phyloP scores from a whole-genome alignment of 2,797 vertebrate genomes.

The Eidolon dupreanum region DNA sequence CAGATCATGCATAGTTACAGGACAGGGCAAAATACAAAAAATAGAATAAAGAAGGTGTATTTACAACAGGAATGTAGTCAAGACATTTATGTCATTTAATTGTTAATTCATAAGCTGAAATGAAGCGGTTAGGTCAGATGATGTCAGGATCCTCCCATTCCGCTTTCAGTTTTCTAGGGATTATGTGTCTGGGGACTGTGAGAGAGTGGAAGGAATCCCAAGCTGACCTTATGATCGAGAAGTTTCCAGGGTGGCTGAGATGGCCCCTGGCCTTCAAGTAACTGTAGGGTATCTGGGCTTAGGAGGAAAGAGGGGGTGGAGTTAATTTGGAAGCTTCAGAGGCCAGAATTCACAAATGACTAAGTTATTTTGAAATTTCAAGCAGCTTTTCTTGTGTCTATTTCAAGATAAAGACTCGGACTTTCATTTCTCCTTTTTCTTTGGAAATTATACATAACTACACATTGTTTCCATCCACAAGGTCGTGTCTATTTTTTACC shows the following conservation, averaged over 20 bases:
- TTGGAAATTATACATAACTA: background rate
- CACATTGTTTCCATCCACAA: background rate
- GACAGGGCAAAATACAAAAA: background rate
- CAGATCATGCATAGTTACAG: background rate
- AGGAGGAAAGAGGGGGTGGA: background rate
- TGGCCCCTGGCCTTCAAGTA: background rate
- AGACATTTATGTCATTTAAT: background rate
- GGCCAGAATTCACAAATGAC: background rate
- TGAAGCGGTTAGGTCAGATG: background rate
- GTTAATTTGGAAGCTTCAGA: background rate
- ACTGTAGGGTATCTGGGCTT: background rate
- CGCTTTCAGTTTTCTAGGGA: background rate
- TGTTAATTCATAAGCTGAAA: background rate
- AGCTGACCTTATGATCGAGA: background rate
- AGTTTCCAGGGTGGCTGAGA: background rate
- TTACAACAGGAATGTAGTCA: background rate
- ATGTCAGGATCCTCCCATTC: background rate
- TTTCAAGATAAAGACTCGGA: background rate
- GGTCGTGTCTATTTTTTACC: background rate
- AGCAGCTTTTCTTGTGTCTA: background rate
- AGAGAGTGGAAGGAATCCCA: background rate
- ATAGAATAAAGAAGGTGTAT: background rate
- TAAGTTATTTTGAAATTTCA: background rate
- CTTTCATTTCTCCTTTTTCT: background rate
- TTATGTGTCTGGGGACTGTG: background rate